Conservation (phyloP, 2,797 vertebrate genomes). For the Eulemur mongoz region DNA sequence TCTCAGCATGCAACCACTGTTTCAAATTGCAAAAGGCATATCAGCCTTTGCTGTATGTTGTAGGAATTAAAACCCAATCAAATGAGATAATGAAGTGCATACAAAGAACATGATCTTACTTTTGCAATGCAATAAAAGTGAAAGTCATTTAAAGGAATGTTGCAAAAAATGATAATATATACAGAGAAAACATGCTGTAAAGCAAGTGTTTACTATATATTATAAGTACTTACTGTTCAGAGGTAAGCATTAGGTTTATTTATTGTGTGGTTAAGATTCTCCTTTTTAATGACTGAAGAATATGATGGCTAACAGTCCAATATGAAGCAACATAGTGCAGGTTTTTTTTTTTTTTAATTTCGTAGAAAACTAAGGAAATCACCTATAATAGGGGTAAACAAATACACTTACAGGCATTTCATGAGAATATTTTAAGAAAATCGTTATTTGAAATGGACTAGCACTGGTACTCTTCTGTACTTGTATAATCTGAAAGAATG, state of each 20-base stretch:
- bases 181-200: slow-evolving; percentile 62
- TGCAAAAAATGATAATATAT: slow-evolving; percentile 80
- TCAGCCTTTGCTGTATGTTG: slow-evolving; percentile 75
- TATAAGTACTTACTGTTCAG: slow-evolving; percentile 81
- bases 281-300: slow-evolving; percentile 28
- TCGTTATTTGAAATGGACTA: background rate
- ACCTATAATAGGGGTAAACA: background rate
- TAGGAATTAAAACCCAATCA: slow-evolving; percentile 86
- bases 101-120: slow-evolving; percentile 78
- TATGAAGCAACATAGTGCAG: background rate
- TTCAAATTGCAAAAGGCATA: slow-evolving; percentile 81
- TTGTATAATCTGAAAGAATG: background rate
- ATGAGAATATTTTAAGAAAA: slow-evolving; percentile 13
- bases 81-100: slow-evolving; percentile 83
- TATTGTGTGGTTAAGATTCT: slow-evolving; percentile 61
- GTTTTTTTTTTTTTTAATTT: background rate
- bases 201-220: slow-evolving; percentile 77
- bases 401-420: background rate
- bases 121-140: slow-evolving; percentile 77
- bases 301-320: background rate
- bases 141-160: slow-evolving; percentile 77
- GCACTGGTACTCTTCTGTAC: background rate
- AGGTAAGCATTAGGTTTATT: slow-evolving; percentile 79
- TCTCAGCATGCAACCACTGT: slow-evolving; percentile 79
- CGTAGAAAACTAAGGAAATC: background rate